Evolutionary conservation across 2,888 invertebrate genomes (phyloP).

Genomic region (Podabrus alpinus): DNA sequence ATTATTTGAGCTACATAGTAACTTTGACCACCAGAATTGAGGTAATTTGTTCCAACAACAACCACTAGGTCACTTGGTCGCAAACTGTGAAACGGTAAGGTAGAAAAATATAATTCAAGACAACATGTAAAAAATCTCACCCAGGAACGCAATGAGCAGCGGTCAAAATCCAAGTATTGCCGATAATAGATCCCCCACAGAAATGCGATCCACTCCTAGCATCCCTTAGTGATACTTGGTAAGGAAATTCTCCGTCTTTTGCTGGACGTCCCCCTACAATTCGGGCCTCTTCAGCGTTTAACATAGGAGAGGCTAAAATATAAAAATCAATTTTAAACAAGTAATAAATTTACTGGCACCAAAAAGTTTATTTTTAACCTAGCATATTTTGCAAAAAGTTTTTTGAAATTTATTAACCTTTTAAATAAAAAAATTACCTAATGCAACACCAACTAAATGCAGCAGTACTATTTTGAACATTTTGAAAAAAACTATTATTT

Average conservation of each 20-base stretch:
- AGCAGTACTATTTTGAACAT: too few relatives aligned
- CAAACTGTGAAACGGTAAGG: not conserved
- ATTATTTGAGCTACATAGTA: not conserved
- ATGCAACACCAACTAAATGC: too few relatives aligned
- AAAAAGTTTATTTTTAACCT: too few relatives aligned
- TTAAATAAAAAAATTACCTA: too few relatives aligned
- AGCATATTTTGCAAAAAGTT: too few relatives aligned
- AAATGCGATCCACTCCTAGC: not conserved
- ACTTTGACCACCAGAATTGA: not conserved
- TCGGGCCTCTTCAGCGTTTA: not conserved
- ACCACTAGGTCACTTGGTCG: not conserved
- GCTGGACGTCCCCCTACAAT: not conserved
- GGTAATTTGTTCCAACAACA: not conserved
- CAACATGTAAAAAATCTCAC: not conserved
- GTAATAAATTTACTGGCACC: too few relatives aligned
- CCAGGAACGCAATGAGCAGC: not conserved
- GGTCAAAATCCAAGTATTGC: not conserved
- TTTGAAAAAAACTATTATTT: too few relatives aligned
- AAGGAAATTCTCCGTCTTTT: not conserved
- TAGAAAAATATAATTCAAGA: not conserved
- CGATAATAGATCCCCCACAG: constrained; percentile 1
- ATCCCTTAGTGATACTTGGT: not conserved
- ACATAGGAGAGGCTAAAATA: not conserved
- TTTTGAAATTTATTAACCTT: too few relatives aligned
- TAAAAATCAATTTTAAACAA: not conserved